Base-by-base conservation (phyloP, 2,888 invertebrate species). In the Amitus sp. region DNA sequence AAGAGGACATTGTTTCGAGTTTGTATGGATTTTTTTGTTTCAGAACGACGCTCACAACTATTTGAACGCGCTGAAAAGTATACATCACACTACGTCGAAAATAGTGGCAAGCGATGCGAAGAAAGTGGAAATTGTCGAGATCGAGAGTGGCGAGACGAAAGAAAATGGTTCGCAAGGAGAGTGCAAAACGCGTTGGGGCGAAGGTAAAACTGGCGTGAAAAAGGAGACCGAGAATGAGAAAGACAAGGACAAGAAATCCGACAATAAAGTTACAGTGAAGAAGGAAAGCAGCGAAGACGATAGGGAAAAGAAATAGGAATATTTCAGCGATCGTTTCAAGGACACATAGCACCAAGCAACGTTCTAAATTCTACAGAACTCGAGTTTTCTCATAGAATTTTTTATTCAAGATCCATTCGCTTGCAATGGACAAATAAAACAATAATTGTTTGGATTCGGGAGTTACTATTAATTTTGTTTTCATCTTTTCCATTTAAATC, bases 1-100 rank as follows among this genome's bases (percentile, higher is more conserved):
- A 28, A 27, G 9, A n/a, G n/a, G n/a, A n/a, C n/a, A n/a, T n/a
- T n/a, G n/a, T n/a, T n/a, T n/a, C n/a, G n/a, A n/a, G n/a, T 23
- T 23, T 23, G 23, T 23, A 23, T 23, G 23, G 23, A 3, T 5
- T 23, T 23, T 23, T 23, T 23, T 23, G 23, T 74, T 80, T n/a
- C 82, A 90, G 89, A 86, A 87, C 9, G 88, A 89, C 72, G 87
- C 89, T 0, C 89, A 89, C 77, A 85, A 88, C 72, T 91, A 89
- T 82, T 87, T 89, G 77, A 85, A 87, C 12, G 87, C 90, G 1
- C 79, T 91, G 67, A 87, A 80, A 63, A 82, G 76, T 61, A 74
- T 83, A 54, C 78, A 81, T 61, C 80, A 80, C 37, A 73, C 75
- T 59, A 72, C 80, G 10, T 74, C 78, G 10, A 82, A 82, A 65